These are phyloP conservation scores for Brachyalestes nurse DNA, from an alignment of 2,797 vertebrate species.

Conservation along the genomic window DNA sequence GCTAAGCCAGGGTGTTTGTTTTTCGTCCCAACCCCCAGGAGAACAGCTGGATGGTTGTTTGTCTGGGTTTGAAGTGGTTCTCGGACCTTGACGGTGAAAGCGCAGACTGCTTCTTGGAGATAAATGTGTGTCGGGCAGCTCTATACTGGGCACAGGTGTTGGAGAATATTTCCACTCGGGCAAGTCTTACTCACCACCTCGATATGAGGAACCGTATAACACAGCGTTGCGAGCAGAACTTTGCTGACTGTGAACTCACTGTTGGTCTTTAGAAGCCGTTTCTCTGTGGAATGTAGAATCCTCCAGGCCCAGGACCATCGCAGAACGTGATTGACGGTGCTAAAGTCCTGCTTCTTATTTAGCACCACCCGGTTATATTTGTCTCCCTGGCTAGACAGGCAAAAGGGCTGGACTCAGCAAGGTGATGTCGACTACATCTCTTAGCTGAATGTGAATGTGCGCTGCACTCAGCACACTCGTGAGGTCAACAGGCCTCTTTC, in stretches of 20 bases:
- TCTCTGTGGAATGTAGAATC: not conserved
- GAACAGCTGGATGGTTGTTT: slow-evolving; percentile 49
- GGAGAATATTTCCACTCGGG: slow-evolving; percentile 3
- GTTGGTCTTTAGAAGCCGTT: not conserved
- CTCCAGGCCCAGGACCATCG: not conserved
- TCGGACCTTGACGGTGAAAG: slow-evolving; percentile 47
- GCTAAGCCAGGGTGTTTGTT: slow-evolving; percentile 38
- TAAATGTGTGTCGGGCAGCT: slow-evolving; percentile 37
- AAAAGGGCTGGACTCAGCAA: not conserved
- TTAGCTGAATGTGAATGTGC: too few relatives aligned
- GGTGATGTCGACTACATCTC: not conserved
- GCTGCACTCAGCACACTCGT: too few relatives aligned
- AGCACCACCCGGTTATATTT: slow-evolving; percentile 4
- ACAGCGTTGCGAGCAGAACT: not conserved
- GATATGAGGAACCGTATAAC: not conserved
- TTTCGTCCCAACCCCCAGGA: slow-evolving; percentile 10
- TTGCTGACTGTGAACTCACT: slow-evolving; percentile 9
- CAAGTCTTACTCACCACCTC: slow-evolving; percentile 12
- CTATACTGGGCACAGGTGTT: slow-evolving; percentile 41
- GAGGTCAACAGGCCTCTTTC: too few relatives aligned
- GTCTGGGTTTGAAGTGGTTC: slow-evolving; percentile 38
- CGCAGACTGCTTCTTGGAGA: slow-evolving; percentile 17
- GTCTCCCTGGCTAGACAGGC: not conserved
- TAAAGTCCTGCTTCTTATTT: slow-evolving; percentile 5
- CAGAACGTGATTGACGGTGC: not conserved